Evolutionary conservation across 2,113 vertebrate species (phyloP).

Genomic region (Morone saxatilis): DNA sequence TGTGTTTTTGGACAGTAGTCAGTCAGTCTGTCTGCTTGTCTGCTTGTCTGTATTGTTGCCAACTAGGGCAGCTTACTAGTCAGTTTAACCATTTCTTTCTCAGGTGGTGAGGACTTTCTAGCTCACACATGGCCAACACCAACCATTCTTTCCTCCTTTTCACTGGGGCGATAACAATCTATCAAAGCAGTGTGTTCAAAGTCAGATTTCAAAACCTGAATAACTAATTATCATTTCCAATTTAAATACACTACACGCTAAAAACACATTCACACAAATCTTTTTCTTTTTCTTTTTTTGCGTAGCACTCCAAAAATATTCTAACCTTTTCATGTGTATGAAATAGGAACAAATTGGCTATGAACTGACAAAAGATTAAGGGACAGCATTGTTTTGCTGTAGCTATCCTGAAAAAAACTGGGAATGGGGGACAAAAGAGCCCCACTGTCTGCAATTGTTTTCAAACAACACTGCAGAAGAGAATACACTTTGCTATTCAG

Average conservation of each 20-base stretch:
- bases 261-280: conserved; percentile 18
- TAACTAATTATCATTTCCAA: conserved; percentile 51
- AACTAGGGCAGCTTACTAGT: conserved; percentile 51
- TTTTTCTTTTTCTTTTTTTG: background rate
- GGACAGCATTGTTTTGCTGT: conserved; percentile 44
- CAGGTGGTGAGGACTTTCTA: conserved; percentile 16
- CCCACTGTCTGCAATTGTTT: conserved; percentile 60
- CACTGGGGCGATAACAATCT: conserved; percentile 42
- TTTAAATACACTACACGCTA: conserved; percentile 50
- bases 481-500: conserved; percentile 75
- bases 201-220: conserved; percentile 46
- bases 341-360: conserved; percentile 40
- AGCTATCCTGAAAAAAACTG: conserved; percentile 29
- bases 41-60: conserved; percentile 52
- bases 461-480: conserved; percentile 64
- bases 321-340: conserved; percentile 18
- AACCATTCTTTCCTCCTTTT: conserved; percentile 32
- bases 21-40: conserved; percentile 42
- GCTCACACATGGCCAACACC: conserved; percentile 30
- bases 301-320: conserved; percentile 16
- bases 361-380: conserved; percentile 50
- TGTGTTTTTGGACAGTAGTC: conserved; percentile 46
- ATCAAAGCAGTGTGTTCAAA: conserved; percentile 46
- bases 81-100: conserved; percentile 5
- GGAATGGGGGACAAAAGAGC: conserved; percentile 46